Conservation (phyloP, 1,140 invertebrate species). For the Drosophila sturtevanti region DNA sequence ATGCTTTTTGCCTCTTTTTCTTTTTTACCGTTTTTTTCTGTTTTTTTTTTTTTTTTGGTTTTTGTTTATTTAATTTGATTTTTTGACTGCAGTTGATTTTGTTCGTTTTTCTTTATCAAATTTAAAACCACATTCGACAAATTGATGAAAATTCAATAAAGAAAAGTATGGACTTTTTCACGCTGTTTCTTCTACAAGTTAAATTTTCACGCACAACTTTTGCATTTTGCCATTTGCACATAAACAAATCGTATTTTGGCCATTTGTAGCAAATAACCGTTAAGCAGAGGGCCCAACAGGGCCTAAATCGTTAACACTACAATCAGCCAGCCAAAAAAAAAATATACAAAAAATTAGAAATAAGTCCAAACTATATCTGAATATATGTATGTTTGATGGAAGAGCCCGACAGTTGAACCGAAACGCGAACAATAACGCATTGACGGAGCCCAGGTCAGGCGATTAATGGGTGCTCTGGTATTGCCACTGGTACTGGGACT, state of each 20-base stretch:
- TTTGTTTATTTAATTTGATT: not conserved
- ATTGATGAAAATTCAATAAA: no score
- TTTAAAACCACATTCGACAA: no score
- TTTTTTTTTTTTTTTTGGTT: not conserved
- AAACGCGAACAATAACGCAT: not conserved
- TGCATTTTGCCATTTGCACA: not conserved
- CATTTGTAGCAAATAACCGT: not conserved
- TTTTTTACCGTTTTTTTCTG: conserved; percentile 23
- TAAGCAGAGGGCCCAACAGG: not conserved
- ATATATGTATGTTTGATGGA: not conserved
- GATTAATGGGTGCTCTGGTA: conserved; percentile 1
- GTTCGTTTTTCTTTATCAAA: not conserved
- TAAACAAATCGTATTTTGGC: not conserved
- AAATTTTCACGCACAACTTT: not conserved
- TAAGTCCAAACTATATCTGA: not conserved
- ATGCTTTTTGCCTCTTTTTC: conserved; percentile 42
- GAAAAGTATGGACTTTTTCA: no score
- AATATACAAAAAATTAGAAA: not conserved
- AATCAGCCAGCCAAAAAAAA: not conserved
- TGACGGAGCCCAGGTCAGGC: conserved; percentile 5
- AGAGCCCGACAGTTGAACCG: not conserved
- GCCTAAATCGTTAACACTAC: not conserved
- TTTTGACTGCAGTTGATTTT: not conserved
- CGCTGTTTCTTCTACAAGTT: no score
- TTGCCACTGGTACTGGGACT: not conserved